These are phyloP conservation scores for Typhlomys cinereus DNA, from an alignment of 2,113 vertebrate genomes.

Conservation along the genomic window DNA sequence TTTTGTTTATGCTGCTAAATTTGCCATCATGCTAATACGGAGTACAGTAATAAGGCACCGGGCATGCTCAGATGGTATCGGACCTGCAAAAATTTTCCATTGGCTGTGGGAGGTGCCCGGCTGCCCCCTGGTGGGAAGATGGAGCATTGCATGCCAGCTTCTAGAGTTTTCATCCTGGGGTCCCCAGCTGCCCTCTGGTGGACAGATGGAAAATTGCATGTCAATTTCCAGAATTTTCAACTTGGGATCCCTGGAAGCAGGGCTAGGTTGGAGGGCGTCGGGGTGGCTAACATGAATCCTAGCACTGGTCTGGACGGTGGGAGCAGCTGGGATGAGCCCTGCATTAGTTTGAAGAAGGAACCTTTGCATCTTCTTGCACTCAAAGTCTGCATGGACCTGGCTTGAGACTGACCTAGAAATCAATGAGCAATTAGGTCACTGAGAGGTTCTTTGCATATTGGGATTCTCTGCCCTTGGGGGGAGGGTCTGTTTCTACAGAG, in stretches of 20 bases:
- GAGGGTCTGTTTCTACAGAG: neutral
- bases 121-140: constrained; percentile 61
- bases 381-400: neutral
- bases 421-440: neutral
- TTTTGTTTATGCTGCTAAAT: constrained; percentile 75
- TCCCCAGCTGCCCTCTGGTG: no score
- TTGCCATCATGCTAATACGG: constrained; percentile 66
- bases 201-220: neutral
- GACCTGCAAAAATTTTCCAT: constrained; percentile 42
- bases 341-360: neutral
- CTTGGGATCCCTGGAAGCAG: no score
- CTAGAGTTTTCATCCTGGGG: no score
- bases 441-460: neutral
- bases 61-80: neutral
- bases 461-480: neutral
- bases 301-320: neutral
- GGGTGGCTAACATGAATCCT: neutral
- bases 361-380: neutral
- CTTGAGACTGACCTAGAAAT: constrained; percentile 46
- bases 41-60: constrained; percentile 53
- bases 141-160: neutral
- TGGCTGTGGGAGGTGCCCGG: neutral
- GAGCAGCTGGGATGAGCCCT: neutral
- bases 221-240: no score
- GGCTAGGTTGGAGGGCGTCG: neutral